Conservation (phyloP, 2,888 invertebrate genomes). For the Ypsolopha scabrella region DNA sequence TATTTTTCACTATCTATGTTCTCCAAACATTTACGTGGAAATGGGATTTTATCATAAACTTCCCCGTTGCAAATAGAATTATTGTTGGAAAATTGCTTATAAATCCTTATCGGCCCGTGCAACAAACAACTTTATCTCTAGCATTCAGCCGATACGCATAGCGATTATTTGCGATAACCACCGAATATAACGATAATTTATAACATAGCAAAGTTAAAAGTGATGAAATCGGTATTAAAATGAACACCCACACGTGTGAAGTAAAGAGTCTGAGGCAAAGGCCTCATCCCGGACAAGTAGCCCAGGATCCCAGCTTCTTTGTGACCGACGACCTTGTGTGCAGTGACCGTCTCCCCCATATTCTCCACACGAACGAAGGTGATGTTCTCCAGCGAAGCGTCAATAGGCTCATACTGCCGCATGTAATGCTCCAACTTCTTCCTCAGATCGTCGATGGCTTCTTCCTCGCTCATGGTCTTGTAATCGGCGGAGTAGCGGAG, state of each 20-base stretch:
- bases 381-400: slow-evolving; percentile 68
- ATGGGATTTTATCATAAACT: too few relatives aligned
- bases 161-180: background rate
- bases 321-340: slow-evolving; percentile 80
- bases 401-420: slow-evolving; percentile 84
- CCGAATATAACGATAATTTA: too few relatives aligned
- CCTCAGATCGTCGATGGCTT: slow-evolving; percentile 84
- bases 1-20: too few relatives aligned
- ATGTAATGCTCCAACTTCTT: slow-evolving; percentile 88
- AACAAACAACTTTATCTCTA: background rate
- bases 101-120: background rate
- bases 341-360: slow-evolving; percentile 76
- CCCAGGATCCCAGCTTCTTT: slow-evolving; percentile 88
- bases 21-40: too few relatives aligned
- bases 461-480: slow-evolving; percentile 79
- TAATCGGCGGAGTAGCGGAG: slow-evolving; percentile 91
- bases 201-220: background rate
- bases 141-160: background rate
- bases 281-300: slow-evolving; percentile 88
- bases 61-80: too few relatives aligned
- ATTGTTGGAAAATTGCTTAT: too few relatives aligned
- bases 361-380: slow-evolving; percentile 61
- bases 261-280: slow-evolving; percentile 87
- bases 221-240: background rate
- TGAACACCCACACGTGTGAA: slow-evolving; percentile 83